Conservation (phyloP, 30 jellyfish, hydroid and myxozoan species). For the Turritopsis dohrnii region DNA sequence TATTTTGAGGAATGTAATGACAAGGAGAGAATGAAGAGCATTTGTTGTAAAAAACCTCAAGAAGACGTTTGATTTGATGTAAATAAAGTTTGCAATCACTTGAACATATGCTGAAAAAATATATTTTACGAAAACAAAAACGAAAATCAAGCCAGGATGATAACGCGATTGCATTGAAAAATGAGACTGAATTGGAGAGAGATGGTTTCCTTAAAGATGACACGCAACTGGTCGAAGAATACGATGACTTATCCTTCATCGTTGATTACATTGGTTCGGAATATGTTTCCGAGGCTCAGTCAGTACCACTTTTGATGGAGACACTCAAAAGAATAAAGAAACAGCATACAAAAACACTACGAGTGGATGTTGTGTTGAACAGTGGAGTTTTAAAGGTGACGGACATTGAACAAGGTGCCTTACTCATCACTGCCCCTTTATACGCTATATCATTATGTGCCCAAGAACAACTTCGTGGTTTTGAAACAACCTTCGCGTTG, state of each 20-base stretch:
- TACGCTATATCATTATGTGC: slow-evolving; percentile 97
- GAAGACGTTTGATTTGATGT: neutral
- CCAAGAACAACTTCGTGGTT: slow-evolving; percentile 92
- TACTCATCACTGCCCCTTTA: slow-evolving; percentile 95
- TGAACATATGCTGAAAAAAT: neutral
- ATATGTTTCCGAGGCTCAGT: slow-evolving; percentile 96
- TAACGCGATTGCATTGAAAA: neutral
- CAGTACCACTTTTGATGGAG: slow-evolving; percentile 85
- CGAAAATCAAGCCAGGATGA: neutral
- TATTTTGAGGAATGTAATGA: too few relatives aligned
- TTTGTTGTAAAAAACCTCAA: neutral
- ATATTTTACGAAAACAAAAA: neutral
- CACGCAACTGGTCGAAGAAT: slow-evolving; percentile 35
- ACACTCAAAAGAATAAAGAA: slow-evolving; percentile 87
- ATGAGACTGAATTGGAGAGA: neutral
- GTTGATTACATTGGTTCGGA: slow-evolving; percentile 96
- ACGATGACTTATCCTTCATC: slow-evolving; percentile 71
- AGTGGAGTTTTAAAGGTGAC: slow-evolving; percentile 84
- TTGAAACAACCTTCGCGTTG: slow-evolving; percentile 91
- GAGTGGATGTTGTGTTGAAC: slow-evolving; percentile 84
- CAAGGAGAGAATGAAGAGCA: neutral
- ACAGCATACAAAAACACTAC: slow-evolving; percentile 69
- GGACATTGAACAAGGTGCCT: slow-evolving; percentile 86
- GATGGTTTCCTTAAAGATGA: slow-evolving; percentile 7
- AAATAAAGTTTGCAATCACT: neutral